Base-by-base conservation (phyloP, 2,113 vertebrate species). In the Rhea americana region DNA sequence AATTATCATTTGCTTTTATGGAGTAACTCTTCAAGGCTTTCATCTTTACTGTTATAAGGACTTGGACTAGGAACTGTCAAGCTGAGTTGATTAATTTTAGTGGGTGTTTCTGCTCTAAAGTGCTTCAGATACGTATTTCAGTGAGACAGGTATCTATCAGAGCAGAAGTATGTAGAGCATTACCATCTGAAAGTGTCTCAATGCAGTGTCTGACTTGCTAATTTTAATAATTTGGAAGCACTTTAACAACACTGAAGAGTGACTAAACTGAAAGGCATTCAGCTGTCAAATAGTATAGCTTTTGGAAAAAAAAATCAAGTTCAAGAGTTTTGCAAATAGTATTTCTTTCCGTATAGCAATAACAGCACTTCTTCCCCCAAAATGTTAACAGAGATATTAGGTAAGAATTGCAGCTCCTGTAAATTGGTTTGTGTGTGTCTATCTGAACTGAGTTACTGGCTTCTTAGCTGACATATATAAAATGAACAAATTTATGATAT, bases 21-120 rank as follows among this genome's bases (percentile, higher is more conserved):
- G 88, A 82, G 2, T 55, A 55, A 81, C 70, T 62, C 25, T 56
- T 82, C 43, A 41, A 63, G 41, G 47, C 37, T 85, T 82, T 39
- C 0, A 0, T 77, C 55, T 85, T 50, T 85, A 59, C 87, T 67
- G 47, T 76, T 83, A 74, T 26, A 87, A 82, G 72, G 50, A 53
- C 63, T 95, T 91, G 93, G 56, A 81, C 47, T 83, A 26, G 72
- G 32, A 91, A 93, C 65, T 94, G 39, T 2, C 83, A 91, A 81
- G 30, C 66, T 61, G 65, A 84, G 9, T 89, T 84, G 82, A 82
- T 88, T 61, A 67, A 91, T 82, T 65, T 66, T 75, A 79, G 72
- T 71, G 51, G 55, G 45, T 80, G 24, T 70, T 92, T 82, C 53
- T 90, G 48, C 55, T 17, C 73, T 79, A 43, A 95, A 94, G 90